phyloP scores from a whole-genome alignment of 92 coral and sea anemone species.

The Muricea muricata region DNA sequence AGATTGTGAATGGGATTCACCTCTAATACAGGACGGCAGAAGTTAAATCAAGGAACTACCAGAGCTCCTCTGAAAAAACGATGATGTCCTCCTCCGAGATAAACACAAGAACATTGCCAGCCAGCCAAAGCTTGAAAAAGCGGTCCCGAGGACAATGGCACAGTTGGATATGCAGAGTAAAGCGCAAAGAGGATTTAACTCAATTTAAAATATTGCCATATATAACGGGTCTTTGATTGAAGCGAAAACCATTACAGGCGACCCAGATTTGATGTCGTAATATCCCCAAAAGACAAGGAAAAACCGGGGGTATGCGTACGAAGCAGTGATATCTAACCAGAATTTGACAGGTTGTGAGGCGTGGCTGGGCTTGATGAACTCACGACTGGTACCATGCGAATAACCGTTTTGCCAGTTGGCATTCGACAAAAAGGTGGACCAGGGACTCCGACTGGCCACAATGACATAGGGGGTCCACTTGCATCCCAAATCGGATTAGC shows the following conservation, averaged over 20 bases:
- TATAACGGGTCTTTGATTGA: neutral
- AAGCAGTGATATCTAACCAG: neutral
- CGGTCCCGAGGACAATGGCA: neutral
- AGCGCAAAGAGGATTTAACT: too few species aligned
- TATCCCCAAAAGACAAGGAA: neutral
- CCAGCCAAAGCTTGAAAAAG: too few species aligned
- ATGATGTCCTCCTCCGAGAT: too few species aligned
- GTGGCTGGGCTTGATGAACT: neutral
- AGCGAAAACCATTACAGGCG: neutral
- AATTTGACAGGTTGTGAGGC: neutral
- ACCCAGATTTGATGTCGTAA: neutral
- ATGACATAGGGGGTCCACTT: conserved; percentile 3
- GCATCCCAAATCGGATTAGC: conserved; percentile 12
- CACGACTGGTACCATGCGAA: too few species aligned
- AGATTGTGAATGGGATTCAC: too few species aligned
- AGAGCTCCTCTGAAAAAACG: too few species aligned
- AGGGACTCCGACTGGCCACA: neutral
- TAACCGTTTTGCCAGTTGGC: neutral
- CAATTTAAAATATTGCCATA: too few species aligned
- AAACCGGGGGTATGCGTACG: neutral
- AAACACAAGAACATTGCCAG: too few species aligned
- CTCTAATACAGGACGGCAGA: too few species aligned
- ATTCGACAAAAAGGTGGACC: neutral
- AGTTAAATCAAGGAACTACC: too few species aligned
- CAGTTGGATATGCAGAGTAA: neutral